Conservation (phyloP, 2,888 invertebrate species). For the Polietes domitor region DNA sequence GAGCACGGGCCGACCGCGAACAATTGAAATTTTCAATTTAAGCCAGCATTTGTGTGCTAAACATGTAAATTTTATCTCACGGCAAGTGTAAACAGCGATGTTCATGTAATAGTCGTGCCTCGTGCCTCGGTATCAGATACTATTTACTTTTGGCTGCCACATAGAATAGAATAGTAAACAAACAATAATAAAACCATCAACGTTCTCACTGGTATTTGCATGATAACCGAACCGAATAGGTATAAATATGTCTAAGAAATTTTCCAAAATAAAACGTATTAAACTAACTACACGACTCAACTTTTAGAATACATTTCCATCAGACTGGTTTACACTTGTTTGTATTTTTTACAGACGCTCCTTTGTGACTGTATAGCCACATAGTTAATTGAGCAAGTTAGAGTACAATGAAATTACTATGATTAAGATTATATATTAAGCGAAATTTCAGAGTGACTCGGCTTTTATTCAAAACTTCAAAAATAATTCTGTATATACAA, state of each 20-base stretch:
- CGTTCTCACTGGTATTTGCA: not conserved
- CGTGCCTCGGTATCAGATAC: not conserved
- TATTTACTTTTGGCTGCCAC: slow-evolving; percentile 10
- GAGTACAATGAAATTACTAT: no score
- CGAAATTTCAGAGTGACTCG: no score
- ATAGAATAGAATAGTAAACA: not conserved
- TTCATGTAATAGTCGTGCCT: not conserved
- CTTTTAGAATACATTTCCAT: no score
- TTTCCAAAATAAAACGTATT: not conserved
- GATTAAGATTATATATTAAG: no score
- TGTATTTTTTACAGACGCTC: no score
- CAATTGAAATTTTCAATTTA: slow-evolving; percentile 3
- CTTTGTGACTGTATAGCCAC: no score
- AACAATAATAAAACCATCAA: not conserved
- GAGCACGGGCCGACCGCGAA: not conserved
- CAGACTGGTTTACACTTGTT: no score
- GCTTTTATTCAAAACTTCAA: no score
- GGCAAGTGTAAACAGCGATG: not conserved
- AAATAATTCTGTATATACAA: no score
- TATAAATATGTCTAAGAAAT: not conserved
- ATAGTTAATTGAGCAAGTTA: no score
- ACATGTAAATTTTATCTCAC: slow-evolving; percentile 8
- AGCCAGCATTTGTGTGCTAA: not conserved
- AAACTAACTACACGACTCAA: no score
- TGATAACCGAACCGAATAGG: not conserved